phyloP scores from a whole-genome alignment of 2,888 invertebrate genomes.

The Nomada fabriciana region DNA sequence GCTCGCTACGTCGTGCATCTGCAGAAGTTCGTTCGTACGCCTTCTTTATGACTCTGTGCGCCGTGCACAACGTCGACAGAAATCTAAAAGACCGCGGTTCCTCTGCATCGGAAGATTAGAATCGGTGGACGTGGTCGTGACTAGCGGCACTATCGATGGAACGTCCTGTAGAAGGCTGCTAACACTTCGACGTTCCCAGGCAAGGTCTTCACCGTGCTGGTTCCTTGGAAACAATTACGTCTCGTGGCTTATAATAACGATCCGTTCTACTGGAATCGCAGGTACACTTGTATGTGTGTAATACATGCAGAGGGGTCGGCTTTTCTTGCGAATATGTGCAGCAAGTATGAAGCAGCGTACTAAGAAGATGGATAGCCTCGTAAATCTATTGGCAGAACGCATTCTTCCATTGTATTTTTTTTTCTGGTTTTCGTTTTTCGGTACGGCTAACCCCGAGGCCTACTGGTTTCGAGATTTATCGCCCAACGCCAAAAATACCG shows the following conservation, averaged over 20 bases:
- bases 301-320: constrained; percentile 31
- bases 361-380: constrained; percentile 79
- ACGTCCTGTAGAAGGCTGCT: constrained; percentile 74
- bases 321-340: constrained; percentile 62
- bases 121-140: constrained; percentile 71
- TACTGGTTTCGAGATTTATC: constrained; percentile 69
- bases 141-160: constrained; percentile 75
- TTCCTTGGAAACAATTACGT: constrained; percentile 83
- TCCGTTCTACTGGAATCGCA: constrained; percentile 74
- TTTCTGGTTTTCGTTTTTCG: constrained; percentile 55
- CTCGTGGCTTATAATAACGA: constrained; percentile 79
- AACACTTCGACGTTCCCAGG: constrained; percentile 80
- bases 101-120: constrained; percentile 53
- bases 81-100: constrained; percentile 40
- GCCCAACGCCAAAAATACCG: constrained; percentile 56
- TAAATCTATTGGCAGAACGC: constrained; percentile 79
- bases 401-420: constrained; percentile 63
- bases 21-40: constrained; percentile 8
- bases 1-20: constrained; percentile 18
- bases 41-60: background rate
- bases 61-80: constrained; percentile 20
- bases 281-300: constrained; percentile 57
- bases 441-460: constrained; percentile 39
- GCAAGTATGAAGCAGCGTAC: constrained; percentile 53
- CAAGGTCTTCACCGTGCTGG: constrained; percentile 79